Percentiles rank a stretch among this genome's conserved stretches.
These are phyloP conservation scores for Diorhabda carinulata DNA, from an alignment of 1,140 invertebrate species.

Conservation along the genomic window DNA sequence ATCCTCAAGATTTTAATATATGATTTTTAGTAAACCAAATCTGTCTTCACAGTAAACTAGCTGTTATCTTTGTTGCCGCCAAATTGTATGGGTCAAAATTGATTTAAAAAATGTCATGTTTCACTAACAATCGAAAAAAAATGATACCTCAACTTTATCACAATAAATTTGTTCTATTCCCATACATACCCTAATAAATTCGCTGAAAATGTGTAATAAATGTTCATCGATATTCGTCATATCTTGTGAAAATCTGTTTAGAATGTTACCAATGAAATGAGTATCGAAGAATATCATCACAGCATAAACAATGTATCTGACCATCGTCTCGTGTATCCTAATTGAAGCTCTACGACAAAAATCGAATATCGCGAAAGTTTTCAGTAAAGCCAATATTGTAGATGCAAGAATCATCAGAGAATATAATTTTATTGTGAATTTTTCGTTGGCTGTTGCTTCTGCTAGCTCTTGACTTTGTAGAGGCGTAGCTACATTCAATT, in stretches of 20 bases:
- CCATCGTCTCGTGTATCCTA: conserved; percentile 36
- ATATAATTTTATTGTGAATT: conserved; percentile 24
- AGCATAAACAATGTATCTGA: conserved; percentile 31
- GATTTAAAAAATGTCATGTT: neutral
- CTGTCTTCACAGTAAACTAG: too few species aligned
- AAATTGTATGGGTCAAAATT: neutral
- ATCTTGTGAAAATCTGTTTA: conserved; percentile 41
- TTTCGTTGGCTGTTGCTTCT: conserved; percentile 9
- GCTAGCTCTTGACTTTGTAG: neutral
- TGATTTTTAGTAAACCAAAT: too few species aligned
- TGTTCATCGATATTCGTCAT: conserved; percentile 36
- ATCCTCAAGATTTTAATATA: too few species aligned
- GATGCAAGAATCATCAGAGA: conserved; percentile 24
- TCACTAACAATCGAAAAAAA: too few species aligned
- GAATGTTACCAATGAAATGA: conserved; percentile 39
- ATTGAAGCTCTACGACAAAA: conserved; percentile 31
- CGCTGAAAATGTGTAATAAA: conserved; percentile 31
- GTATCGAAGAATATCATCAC: conserved; percentile 40
- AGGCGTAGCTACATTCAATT: neutral
- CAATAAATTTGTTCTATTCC: neutral
- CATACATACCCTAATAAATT: conserved; percentile 33
- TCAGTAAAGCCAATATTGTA: conserved; percentile 25
- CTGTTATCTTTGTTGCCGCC: too few species aligned
- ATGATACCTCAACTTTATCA: too few species aligned
- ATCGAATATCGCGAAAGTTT: conserved; percentile 26